Base-by-base conservation (phyloP, 2,797 vertebrate species). In the Steatocranus sp. region DNA sequence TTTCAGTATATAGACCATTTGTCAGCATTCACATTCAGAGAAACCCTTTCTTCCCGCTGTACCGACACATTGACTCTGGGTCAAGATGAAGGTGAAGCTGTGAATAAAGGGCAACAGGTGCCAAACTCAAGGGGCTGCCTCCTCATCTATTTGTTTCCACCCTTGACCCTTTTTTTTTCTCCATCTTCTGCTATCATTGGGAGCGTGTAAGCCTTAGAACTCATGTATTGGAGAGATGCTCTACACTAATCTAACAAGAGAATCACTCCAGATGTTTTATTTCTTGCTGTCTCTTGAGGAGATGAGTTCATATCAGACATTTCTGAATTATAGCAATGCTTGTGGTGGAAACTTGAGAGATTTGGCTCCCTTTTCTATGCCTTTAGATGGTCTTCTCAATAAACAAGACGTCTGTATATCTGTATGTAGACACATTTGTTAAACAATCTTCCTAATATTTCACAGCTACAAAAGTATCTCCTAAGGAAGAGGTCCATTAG, bases 121-220 rank as follows among this genome's bases (percentile, higher is more conserved):
- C 66, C 70, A 76, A 85, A 80, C 8, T 8, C 61, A 73, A 68
- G 51, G 48, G 34, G 54, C 48, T 46, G 6, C 84, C 36, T 78
- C 76, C 66, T 75, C 53, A 75, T 81, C 48, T 80, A 4, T 66
- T 34, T 32, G 54, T 58, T 58, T 58, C 30, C 30, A 32, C 54
- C 6, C 54, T 58, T 58, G 27, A 58, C 54, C 30, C 54, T 17
- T 43, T 41, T 34, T 10, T 51, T 86, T 81, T 8, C 3, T 4
- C 5, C 25, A 12, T 10, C 56, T 48, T 49, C 7, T 54, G 85
- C 80, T 41, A 11, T 66, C 50, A 49, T 84, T 83, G 75, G 74
- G 20, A 82, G 84, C 78, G 77, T 83, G n/a, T 79, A 11, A 83
- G 58, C 83, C 78, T 88, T 89, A 91, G 89, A 49, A 94, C 92